Evolutionary conservation across 2,797 vertebrate genomes (phyloP).

Genomic region (Muraenolepis orangiensis): DNA sequence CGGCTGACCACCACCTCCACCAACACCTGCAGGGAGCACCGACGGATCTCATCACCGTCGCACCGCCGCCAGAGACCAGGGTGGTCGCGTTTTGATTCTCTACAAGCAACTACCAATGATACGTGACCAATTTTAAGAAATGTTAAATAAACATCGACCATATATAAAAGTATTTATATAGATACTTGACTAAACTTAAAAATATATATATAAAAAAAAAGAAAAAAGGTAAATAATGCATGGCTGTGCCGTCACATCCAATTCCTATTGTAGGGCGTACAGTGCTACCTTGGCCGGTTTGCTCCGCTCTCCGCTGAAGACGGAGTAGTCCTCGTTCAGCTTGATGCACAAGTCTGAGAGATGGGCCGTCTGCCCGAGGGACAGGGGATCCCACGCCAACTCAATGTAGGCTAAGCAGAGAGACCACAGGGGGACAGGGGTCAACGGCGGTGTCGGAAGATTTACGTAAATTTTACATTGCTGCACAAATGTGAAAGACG

Average conservation of each 20-base stretch:
- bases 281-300: conserved; percentile 80
- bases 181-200: background rate
- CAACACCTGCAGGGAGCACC: conserved; percentile 71
- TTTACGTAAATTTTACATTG: background rate
- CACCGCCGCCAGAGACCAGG: background rate
- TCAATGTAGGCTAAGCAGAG: conserved; percentile 75
- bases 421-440: background rate
- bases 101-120: background rate
- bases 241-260: background rate
- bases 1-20: conserved; percentile 69
- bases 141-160: too few relatives aligned
- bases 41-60: background rate
- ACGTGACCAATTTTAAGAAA: background rate
- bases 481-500: background rate
- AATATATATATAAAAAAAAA: too few relatives aligned
- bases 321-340: conserved; percentile 75
- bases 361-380: conserved; percentile 76
- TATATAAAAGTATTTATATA: too few relatives aligned
- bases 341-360: conserved; percentile 77
- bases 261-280: background rate
- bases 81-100: background rate
- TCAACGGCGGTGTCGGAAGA: background rate
- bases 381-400: conserved; percentile 88
- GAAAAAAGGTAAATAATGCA: background rate
- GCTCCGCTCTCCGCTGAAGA: conserved; percentile 73